Conservation (phyloP, 1,140 invertebrate genomes). For the Brachionus plicatilis region DNA sequence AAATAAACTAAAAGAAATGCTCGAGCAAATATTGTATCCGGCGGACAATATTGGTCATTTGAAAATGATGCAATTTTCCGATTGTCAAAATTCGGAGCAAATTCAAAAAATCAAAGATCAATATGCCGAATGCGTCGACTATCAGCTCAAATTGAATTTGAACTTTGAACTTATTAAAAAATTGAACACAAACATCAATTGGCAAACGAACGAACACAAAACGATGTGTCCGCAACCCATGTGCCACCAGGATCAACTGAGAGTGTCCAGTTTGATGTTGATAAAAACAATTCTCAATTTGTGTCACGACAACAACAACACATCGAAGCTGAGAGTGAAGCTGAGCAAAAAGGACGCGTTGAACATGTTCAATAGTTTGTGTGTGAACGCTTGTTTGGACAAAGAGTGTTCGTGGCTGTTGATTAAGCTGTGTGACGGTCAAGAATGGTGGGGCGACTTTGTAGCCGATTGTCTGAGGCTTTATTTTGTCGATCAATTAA, state of each 20-base stretch:
- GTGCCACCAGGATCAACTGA: constrained; percentile 71
- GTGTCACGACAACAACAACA: constrained; percentile 56
- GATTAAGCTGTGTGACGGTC: constrained; percentile 69
- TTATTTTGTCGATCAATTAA: constrained; percentile 72
- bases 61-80: constrained; percentile 40
- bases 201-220: too few species aligned
- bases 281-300: constrained; percentile 54
- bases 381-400: constrained; percentile 62
- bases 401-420: constrained; percentile 69
- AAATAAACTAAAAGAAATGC: background rate
- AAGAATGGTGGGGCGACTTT: constrained; percentile 81
- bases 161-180: constrained; percentile 4
- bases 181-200: background rate
- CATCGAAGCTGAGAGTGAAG: too few species aligned
- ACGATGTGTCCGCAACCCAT: too few species aligned
- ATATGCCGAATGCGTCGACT: constrained; percentile 13
- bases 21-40: constrained; percentile 18
- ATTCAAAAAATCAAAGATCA: constrained; percentile 18
- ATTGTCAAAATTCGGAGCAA: background rate
- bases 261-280: constrained; percentile 56
- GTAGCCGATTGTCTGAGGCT: constrained; percentile 71
- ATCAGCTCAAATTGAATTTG: constrained; percentile 22
- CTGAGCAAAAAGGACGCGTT: constrained; percentile 59
- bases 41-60: constrained; percentile 35
- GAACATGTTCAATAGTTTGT: constrained; percentile 64